These are phyloP conservation scores for Meleagris gallopavo DNA, from an alignment of 2,113 vertebrate genomes.

Conservation along the genomic window DNA sequence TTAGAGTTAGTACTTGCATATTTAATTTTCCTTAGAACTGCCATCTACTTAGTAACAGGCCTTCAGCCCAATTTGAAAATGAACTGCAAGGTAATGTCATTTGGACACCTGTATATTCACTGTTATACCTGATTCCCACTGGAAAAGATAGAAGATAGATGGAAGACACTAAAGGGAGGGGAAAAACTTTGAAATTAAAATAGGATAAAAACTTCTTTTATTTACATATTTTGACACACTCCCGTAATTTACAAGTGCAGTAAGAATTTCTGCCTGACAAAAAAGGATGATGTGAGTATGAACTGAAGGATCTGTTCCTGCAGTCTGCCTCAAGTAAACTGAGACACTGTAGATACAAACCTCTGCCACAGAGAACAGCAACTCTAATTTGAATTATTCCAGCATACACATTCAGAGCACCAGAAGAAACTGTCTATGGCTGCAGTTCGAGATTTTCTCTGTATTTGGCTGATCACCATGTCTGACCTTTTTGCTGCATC, in stretches of 20 bases:
- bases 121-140: fast-evolving
- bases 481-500: neutral
- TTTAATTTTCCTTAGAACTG: neutral
- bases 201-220: neutral
- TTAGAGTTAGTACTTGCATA: neutral
- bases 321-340: neutral
- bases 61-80: neutral
- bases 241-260: neutral
- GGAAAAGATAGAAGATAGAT: neutral
- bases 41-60: neutral
- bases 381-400: neutral
- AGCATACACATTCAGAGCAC: neutral
- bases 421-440: neutral
- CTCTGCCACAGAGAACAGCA: neutral
- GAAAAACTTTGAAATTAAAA: neutral
- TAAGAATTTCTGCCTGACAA: neutral
- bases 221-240: neutral
- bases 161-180: neutral
- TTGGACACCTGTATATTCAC: neutral
- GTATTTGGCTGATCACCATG: neutral
- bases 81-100: neutral
- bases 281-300: neutral
- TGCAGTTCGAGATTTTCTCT: neutral
- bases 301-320: neutral
- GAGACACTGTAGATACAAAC: neutral